phyloP scores from a whole-genome alignment of 64 coral and sea anemone genomes.

The Cladopsammia gracilis region DNA sequence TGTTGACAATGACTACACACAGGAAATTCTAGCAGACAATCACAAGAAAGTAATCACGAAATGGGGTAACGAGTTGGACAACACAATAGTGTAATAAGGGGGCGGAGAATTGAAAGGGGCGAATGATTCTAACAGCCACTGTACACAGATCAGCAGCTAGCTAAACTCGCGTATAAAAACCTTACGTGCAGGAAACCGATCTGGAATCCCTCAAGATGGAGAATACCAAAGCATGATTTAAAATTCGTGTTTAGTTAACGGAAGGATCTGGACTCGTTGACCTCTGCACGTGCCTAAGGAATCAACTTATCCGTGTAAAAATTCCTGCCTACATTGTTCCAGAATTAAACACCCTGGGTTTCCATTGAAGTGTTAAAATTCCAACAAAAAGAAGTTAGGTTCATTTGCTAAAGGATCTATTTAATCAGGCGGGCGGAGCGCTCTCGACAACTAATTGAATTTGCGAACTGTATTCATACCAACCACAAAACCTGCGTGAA shows the following conservation, averaged over 20 bases:
- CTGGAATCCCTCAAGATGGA: too few relatives aligned
- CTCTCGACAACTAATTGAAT: constrained; percentile 22
- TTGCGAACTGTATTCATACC: not conserved
- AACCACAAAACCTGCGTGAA: not conserved
- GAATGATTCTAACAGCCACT: not conserved
- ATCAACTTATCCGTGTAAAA: not conserved
- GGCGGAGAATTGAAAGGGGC: constrained; percentile 17
- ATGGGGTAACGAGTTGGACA: not conserved
- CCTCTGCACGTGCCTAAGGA: not conserved
- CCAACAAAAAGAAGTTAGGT: not conserved
- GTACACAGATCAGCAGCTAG: not conserved
- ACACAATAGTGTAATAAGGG: not conserved
- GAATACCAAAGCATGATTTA: too few relatives aligned
- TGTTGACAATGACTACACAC: constrained; percentile 30
- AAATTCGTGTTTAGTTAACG: too few relatives aligned
- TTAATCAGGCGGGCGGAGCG: not conserved
- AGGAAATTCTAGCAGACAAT: constrained; percentile 47
- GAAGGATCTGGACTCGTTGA: not conserved
- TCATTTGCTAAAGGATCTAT: not conserved
- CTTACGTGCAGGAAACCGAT: too few relatives aligned
- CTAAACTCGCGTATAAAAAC: not conserved
- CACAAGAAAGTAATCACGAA: constrained; percentile 15
- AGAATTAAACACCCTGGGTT: not conserved
- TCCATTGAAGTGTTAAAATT: constrained; percentile 12
- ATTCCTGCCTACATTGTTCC: not conserved